A percentile compares a stretch with the other conserved stretches of the same genome.
Conservation (phyloP, 1,140 invertebrate species). For the Lasaia peninsularis region DNA sequence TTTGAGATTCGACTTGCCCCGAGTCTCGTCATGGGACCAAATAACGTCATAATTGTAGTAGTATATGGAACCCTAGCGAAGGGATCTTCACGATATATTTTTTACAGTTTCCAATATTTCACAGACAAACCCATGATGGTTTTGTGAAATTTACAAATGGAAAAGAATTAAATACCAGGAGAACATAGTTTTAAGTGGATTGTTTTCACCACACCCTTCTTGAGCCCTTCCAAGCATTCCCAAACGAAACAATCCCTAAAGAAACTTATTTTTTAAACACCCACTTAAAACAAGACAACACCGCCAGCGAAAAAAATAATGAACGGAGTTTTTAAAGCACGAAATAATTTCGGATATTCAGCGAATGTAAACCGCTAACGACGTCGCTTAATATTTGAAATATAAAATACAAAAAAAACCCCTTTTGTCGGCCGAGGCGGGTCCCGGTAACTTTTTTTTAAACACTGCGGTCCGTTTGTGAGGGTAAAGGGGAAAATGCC, state of each 20-base stretch:
- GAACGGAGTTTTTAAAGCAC: conserved; percentile 36
- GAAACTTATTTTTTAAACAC: conserved; percentile 45
- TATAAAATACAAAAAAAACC: conserved; percentile 64
- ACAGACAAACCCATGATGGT: too few species aligned
- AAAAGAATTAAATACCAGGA: background rate
- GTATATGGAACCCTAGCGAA: too few species aligned
- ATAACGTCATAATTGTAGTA: too few species aligned
- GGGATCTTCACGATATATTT: too few species aligned
- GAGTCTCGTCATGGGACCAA: too few species aligned
- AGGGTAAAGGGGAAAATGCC: conserved; percentile 55
- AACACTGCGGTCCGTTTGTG: conserved; percentile 58
- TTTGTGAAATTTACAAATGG: background rate
- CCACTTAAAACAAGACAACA: conserved; percentile 45
- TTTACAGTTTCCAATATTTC: too few species aligned
- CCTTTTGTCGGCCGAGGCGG: conserved; percentile 46
- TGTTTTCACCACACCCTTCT: conserved; percentile 17
- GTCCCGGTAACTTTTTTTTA: conserved; percentile 49
- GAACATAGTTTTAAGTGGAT: conserved; percentile 2
- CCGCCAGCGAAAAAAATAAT: conserved; percentile 39
- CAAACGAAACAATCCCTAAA: conserved; percentile 37
- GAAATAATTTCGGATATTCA: conserved; percentile 65
- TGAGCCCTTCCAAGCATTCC: conserved; percentile 18
- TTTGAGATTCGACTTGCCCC: too few species aligned
- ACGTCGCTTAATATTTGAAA: conserved; percentile 60
- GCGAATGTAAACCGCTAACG: conserved; percentile 65